Conservation (phyloP, 2,888 invertebrate genomes). For the Lepidochitona cinerea region DNA sequence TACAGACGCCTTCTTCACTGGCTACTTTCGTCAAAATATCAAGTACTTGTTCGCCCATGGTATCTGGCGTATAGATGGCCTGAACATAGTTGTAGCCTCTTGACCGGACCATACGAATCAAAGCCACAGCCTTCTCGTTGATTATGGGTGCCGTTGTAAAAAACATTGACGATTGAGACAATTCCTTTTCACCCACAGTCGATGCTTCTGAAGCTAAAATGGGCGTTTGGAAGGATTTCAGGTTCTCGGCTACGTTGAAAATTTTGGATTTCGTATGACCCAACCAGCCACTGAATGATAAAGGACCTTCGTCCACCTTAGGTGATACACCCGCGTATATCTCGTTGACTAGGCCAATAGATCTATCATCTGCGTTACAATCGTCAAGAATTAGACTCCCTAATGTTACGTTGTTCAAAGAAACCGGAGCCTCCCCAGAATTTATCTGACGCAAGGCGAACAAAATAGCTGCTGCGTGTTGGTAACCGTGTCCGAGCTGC, state of each 20-base stretch:
- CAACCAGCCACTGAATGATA: constrained; percentile 53
- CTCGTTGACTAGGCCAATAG: constrained; percentile 48
- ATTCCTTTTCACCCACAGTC: neutral
- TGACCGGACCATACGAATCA: neutral
- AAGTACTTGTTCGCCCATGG: constrained; percentile 42
- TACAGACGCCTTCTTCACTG: constrained; percentile 51
- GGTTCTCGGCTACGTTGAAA: constrained; percentile 30
- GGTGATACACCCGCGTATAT: constrained; percentile 48
- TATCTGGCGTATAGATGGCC: constrained; percentile 8
- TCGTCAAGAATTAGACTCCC: constrained; percentile 58
- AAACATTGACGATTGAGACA: neutral
- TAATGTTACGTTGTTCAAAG: constrained; percentile 46
- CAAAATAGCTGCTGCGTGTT: constrained; percentile 47
- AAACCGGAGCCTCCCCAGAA: constrained; percentile 41
- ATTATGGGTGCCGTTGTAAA: neutral
- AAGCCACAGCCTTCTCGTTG: neutral
- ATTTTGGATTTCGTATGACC: constrained; percentile 44
- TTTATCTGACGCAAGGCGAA: constrained; percentile 53
- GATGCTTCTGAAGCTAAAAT: neutral
- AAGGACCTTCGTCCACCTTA: constrained; percentile 8
- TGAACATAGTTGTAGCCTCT: constrained; percentile 45
- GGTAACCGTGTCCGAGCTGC: constrained; percentile 47
- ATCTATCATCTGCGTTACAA: constrained; percentile 46
- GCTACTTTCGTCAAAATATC: constrained; percentile 41
- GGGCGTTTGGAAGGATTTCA: neutral